These are phyloP conservation scores for Tetragnatha montana DNA, from an alignment of 2,888 invertebrate species.

Conservation along the genomic window DNA sequence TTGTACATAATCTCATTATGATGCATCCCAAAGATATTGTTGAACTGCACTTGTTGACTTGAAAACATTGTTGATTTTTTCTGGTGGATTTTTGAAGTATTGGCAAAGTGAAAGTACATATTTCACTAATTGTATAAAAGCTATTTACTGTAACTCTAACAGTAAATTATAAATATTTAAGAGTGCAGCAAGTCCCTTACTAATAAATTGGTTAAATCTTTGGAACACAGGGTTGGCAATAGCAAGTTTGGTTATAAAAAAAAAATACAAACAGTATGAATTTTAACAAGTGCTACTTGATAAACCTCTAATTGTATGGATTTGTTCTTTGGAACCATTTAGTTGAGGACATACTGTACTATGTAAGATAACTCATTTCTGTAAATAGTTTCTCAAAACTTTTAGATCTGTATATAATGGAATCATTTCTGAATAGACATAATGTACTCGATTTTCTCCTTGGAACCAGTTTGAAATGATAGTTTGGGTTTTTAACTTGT, in stretches of 20 bases:
- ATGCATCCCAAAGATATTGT: neutral
- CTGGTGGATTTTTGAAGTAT: neutral
- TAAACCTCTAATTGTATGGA: too few relatives aligned
- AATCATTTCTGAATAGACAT: neutral
- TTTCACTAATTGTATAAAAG: neutral
- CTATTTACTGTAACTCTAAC: neutral
- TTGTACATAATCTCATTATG: neutral
- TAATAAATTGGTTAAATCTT: too few relatives aligned
- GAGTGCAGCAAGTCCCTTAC: neutral
- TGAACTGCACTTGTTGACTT: neutral
- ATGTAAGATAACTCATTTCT: neutral
- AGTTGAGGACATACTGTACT: too few relatives aligned
- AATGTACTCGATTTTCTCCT: neutral
- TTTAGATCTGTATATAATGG: neutral
- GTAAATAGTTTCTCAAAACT: neutral
- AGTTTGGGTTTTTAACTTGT: neutral
- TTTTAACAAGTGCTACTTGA: too few relatives aligned
- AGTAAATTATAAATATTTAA: neutral
- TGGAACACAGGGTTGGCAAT: too few relatives aligned
- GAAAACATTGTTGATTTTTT: neutral
- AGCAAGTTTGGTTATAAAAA: too few relatives aligned
- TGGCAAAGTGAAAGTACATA: neutral
- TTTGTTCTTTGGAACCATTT: too few relatives aligned
- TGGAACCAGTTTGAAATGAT: neutral
- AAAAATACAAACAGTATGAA: too few relatives aligned